Conservation (phyloP, 2,113 vertebrate species). For the Fregetta grallaria region DNA sequence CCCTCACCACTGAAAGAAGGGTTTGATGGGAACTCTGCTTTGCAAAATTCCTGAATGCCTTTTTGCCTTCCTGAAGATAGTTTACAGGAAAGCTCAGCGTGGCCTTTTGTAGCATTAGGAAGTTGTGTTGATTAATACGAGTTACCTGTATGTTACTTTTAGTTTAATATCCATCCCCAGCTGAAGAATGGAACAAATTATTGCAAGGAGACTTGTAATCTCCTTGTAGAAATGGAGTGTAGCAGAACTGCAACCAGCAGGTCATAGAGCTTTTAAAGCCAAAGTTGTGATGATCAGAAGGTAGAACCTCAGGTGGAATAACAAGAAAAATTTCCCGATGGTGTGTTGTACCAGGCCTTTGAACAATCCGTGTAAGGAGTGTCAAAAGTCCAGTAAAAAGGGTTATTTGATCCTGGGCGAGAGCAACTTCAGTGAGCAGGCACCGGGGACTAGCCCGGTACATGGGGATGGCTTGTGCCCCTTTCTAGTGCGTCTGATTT, state of each 20-base stretch:
- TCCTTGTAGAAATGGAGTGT: background rate
- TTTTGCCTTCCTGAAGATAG: background rate
- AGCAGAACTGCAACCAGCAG: background rate
- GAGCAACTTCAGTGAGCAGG: background rate
- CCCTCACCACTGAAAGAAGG: background rate
- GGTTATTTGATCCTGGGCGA: background rate
- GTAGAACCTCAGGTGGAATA: background rate
- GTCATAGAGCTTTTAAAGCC: background rate
- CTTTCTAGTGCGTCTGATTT: background rate
- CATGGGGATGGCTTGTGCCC: background rate
- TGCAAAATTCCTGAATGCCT: background rate
- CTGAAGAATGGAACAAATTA: background rate
- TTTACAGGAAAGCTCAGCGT: background rate
- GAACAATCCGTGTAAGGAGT: background rate
- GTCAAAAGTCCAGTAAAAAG: background rate
- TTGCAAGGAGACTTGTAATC: background rate
- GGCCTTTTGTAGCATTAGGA: background rate
- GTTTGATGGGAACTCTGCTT: background rate
- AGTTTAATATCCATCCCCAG: background rate
- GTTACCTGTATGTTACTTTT: background rate
- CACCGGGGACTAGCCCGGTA: background rate
- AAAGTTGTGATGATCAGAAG: background rate
- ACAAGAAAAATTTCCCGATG: background rate
- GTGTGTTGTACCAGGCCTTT: background rate
- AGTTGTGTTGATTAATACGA: background rate